phyloP scores from a whole-genome alignment of 2,113 vertebrate genomes.

The Poeciliopsis occidentalis region DNA sequence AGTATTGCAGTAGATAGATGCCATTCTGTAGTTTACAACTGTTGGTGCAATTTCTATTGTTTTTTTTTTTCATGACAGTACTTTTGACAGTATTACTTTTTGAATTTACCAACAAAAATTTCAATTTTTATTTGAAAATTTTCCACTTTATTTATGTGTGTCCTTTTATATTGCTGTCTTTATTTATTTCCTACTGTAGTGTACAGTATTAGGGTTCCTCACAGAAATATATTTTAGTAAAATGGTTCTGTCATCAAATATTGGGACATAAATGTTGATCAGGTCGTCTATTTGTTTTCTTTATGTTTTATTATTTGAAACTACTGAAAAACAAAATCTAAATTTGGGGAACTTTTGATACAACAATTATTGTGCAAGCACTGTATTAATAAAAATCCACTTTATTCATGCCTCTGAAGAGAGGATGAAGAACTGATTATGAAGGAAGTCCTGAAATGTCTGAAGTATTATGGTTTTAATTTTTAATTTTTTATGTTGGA shows the following conservation, averaged over 20 bases:
- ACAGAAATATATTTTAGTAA: constrained; percentile 99
- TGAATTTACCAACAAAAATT: constrained; percentile 87
- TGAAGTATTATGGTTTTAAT: constrained; percentile 98
- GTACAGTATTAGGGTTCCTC: constrained; percentile 99
- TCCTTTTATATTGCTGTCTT: constrained; percentile 99
- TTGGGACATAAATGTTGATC: constrained; percentile 95
- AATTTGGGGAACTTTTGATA: constrained; percentile 98
- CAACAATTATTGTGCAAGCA: constrained; percentile 94
- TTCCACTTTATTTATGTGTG: constrained; percentile 98
- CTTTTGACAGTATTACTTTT: constrained; percentile 90
- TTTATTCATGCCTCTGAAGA: constrained; percentile 96
- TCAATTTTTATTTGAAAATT: constrained; percentile 90
- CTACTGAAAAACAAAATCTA: constrained; percentile 96
- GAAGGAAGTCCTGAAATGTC: constrained; percentile 97
- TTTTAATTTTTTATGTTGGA: constrained; percentile 96
- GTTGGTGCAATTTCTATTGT: constrained; percentile 97
- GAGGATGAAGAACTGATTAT: constrained; percentile 88
- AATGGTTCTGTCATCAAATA: constrained; percentile 95
- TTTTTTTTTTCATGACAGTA: constrained; percentile 68
- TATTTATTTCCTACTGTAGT: constrained; percentile 99
- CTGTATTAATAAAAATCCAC: constrained; percentile 97
- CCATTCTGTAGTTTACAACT: constrained; percentile 98
- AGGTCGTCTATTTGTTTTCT: constrained; percentile 86
- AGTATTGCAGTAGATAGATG: constrained; percentile 92
- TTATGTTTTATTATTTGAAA: constrained; percentile 82